phyloP scores from a whole-genome alignment of 2,113 vertebrate species.

The Elephas maximus region DNA sequence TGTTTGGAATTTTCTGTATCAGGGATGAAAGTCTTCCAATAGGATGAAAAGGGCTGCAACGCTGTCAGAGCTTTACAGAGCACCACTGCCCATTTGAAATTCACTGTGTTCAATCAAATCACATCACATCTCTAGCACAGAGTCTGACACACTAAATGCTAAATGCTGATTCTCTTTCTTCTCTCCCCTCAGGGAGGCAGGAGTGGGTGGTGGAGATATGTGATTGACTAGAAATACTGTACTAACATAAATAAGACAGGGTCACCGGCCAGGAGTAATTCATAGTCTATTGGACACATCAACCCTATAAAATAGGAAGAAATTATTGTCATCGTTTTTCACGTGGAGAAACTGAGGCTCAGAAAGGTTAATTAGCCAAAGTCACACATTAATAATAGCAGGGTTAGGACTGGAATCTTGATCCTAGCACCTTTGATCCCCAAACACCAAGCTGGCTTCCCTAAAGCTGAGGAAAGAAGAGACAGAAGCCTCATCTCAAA shows the following conservation, averaged over 20 bases:
- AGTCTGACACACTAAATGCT: background rate
- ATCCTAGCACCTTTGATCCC: background rate
- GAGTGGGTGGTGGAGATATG: background rate
- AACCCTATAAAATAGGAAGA: background rate
- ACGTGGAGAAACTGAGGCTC: constrained; percentile 10
- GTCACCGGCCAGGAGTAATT: background rate
- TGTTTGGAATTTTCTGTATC: constrained; percentile 46
- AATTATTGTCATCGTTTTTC: background rate
- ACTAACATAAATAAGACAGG: background rate
- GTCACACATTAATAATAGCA: background rate
- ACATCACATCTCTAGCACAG: background rate
- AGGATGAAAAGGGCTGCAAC: background rate
- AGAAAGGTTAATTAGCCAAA: constrained; percentile 11
- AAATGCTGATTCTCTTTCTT: background rate
- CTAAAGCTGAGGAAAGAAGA: background rate
- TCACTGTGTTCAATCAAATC: background rate
- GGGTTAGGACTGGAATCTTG: background rate
- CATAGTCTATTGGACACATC: background rate
- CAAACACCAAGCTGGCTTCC: background rate
- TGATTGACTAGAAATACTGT: background rate
- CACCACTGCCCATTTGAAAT: background rate
- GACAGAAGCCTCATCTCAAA: background rate
- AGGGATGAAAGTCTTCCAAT: background rate
- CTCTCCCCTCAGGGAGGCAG: background rate
- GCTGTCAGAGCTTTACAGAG: background rate